Evolutionary conservation across 2,797 vertebrate genomes (phyloP), one percentile per base, ranked within the genome.

Genomic region (Alexandromys oeconomus): DNA sequence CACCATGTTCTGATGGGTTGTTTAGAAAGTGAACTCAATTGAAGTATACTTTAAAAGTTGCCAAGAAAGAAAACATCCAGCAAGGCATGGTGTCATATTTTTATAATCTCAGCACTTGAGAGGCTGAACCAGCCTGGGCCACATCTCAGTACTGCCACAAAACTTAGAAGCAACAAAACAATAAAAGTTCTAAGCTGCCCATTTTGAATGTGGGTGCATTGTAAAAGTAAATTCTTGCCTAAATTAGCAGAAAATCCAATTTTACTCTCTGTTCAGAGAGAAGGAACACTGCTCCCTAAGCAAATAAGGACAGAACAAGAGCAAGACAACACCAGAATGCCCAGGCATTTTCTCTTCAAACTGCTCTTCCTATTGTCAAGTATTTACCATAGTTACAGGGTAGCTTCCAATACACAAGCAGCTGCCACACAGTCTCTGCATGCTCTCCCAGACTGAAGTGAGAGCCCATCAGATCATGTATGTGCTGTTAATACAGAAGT

Each of bases 191-290:
- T n/a, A 90, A 65, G 54, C 0, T 37, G 15, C 54, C 37, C 9
- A 59, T 27, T 10, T 29, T 80, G 27, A 97, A 79, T n/a, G 12
- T 73, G 51, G 65, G 46, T 27, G 14, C 37, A 77, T n/a, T 25
- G 34, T 88, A 76, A 89, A 95, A 69, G 40, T 43, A 93, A 51
- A 87, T 29, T 37, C 43, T 69, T 90, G 61, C 63, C 69, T 37
- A 57, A 65, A 54, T 78, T 67, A 79, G 73, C 59, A 93, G 61
- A 92, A 97, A 94, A 96, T 19, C 23, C 59, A 57, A 21, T 78
- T 92, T 85, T 57, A 57, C 82, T 86, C 71, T 92, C 78, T 94
- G 4, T 25, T 82, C 69, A 54, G 17, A 88, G 25, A 92, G 61
- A 88, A 94, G 25, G 9, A 90, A 43, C 17, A 13, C 10, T 57